These are phyloP conservation scores for Caenorhabditis elegans DNA, from an alignment of 1,140 invertebrate species.

Conservation along the genomic window DNA sequence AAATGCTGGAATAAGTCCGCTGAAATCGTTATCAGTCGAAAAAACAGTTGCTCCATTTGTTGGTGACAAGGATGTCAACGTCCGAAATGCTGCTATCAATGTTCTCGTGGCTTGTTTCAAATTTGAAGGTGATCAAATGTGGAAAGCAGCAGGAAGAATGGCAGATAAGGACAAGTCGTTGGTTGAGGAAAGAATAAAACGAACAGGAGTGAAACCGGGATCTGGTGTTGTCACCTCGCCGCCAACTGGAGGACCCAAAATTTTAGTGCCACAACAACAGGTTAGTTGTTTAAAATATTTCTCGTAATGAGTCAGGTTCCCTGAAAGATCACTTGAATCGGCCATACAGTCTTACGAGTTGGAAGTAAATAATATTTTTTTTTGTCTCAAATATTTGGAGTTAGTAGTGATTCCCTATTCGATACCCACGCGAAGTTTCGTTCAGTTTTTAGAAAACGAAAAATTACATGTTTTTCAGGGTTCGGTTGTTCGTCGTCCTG, in stretches of 20 bases:
- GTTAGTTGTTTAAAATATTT: no score
- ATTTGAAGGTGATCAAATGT: conserved; percentile 80
- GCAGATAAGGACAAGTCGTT: conserved; percentile 90
- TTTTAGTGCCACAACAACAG: conserved; percentile 34
- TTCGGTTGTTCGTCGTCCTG: not conserved
- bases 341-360: no score
- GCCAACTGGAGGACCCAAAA: conserved; percentile 34
- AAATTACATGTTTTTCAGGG: no score
- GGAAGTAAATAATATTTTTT: no score
- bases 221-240: conserved; percentile 60
- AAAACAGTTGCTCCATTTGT: conserved; percentile 92
- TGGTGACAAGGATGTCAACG: conserved; percentile 90
- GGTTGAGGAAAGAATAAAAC: conserved; percentile 89
- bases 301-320: no score
- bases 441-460: no score
- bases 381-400: no score
- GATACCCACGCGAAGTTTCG: no score
- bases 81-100: conserved; percentile 90
- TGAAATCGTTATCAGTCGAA: conserved; percentile 75
- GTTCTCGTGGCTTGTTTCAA: conserved; percentile 87
- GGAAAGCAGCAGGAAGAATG: conserved; percentile 87
- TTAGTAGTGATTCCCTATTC: no score
- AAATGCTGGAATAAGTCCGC: conserved; percentile 78
- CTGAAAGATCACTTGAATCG: no score
- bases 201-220: conserved; percentile 74